Conservation (phyloP, 92 coral and sea anemone species). For the Parazoanthus atlanticus region DNA sequence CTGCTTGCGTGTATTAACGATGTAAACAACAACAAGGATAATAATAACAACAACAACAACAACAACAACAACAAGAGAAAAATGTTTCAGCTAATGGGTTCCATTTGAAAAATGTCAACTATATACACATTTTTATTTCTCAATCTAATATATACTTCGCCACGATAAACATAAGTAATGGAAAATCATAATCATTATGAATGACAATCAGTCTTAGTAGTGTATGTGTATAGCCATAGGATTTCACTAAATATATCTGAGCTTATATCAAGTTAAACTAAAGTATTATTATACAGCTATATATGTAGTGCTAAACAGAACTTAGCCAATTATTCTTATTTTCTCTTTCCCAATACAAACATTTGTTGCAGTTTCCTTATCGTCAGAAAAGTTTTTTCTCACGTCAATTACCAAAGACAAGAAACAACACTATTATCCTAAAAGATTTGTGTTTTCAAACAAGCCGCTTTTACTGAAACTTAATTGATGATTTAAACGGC, state of each 20-base stretch:
- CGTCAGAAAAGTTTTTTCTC: background rate
- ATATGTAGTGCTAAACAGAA: background rate
- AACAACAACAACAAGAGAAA: background rate
- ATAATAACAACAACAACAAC: background rate
- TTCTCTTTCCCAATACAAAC: background rate
- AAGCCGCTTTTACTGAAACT: too few species aligned
- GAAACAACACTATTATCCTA: too few species aligned
- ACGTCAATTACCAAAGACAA: background rate
- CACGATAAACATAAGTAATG: too few species aligned
- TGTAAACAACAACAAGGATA: background rate
- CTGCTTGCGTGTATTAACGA: background rate
- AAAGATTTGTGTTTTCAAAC: too few species aligned
- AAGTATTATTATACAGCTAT: too few species aligned
- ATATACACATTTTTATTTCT: background rate
- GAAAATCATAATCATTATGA: background rate
- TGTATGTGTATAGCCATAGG: background rate
- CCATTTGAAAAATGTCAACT: background rate
- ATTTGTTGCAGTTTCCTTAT: background rate
- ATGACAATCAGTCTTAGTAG: background rate
- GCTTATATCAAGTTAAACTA: too few species aligned
- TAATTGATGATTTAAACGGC: too few species aligned
- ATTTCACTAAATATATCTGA: background rate
- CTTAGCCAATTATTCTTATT: too few species aligned
- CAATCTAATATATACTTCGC: background rate
- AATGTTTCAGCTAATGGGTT: background rate